Conservation (phyloP, 2,888 invertebrate genomes). For the Himalopsyche anomala region DNA sequence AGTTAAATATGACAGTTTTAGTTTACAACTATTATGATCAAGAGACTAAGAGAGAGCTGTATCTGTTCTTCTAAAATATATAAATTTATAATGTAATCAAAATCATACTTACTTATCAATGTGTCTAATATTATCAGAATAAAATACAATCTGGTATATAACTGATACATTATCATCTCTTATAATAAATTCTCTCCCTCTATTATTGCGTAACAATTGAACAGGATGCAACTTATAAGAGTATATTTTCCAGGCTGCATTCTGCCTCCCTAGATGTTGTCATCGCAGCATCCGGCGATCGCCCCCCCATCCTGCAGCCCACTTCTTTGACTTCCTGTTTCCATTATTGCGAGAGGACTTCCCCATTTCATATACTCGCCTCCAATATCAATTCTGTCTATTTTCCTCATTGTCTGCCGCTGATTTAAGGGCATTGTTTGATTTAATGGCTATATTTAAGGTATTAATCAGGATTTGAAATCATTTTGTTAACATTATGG, state of each 20-base stretch:
- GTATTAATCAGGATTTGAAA: background rate
- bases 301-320: constrained; percentile 49
- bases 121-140: too few species aligned
- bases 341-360: constrained; percentile 58
- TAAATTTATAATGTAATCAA: too few species aligned
- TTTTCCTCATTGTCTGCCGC: constrained; percentile 53
- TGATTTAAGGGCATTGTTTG: constrained; percentile 23
- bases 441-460: background rate
- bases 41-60: too few species aligned
- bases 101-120: too few species aligned
- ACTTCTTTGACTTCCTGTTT: constrained; percentile 60
- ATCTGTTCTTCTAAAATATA: too few species aligned
- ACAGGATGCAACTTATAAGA: constrained; percentile 26
- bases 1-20: too few species aligned
- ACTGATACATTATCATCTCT: constrained; percentile 7
- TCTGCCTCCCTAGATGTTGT: constrained; percentile 52
- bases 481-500: background rate
- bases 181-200: background rate
- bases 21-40: too few species aligned
- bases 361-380: constrained; percentile 10
- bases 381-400: constrained; percentile 51
- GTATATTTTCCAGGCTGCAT: constrained; percentile 24
- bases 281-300: constrained; percentile 60
- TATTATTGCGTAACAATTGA: constrained; percentile 28
- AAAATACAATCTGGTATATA: too few species aligned